Evolutionary conservation across 2,888 invertebrate species (phyloP).

Genomic region (Melikaiella ostensackeni): DNA sequence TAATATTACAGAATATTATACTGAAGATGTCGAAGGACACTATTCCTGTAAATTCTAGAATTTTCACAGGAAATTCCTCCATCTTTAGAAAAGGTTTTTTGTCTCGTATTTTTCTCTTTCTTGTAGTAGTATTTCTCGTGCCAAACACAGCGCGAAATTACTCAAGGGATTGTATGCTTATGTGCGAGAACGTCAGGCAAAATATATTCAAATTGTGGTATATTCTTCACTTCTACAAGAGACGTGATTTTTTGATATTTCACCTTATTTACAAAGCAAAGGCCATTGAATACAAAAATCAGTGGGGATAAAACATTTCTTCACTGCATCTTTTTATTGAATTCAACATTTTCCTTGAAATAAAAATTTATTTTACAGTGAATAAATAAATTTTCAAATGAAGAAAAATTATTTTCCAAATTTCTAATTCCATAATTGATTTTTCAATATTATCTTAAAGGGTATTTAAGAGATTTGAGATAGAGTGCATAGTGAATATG

Average conservation of each 20-base stretch:
- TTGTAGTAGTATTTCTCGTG: background rate
- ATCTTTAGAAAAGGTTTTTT: background rate
- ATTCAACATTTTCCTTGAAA: background rate
- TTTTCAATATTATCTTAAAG: too few species aligned
- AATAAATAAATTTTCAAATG: background rate
- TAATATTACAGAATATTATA: background rate
- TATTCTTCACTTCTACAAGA: conserved; percentile 17
- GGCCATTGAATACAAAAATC: background rate
- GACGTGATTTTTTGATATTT: background rate
- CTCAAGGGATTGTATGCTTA: conserved; percentile 17
- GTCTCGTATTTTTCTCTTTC: conserved; percentile 1
- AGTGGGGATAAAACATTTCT: background rate
- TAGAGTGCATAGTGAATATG: background rate
- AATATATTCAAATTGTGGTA: conserved; percentile 17
- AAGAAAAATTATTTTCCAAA: background rate
- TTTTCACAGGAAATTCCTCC: background rate
- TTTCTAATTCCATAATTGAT: too few species aligned
- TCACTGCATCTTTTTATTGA: background rate
- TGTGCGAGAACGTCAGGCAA: conserved; percentile 21
- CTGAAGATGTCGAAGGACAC: background rate
- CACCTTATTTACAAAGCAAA: background rate
- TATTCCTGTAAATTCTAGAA: background rate
- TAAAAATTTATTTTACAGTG: background rate
- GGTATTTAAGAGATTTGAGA: too few species aligned
- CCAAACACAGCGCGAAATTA: conserved; percentile 30